phyloP scores from a whole-genome alignment of 2,797 vertebrate genomes.

The Thunnus albacares region DNA sequence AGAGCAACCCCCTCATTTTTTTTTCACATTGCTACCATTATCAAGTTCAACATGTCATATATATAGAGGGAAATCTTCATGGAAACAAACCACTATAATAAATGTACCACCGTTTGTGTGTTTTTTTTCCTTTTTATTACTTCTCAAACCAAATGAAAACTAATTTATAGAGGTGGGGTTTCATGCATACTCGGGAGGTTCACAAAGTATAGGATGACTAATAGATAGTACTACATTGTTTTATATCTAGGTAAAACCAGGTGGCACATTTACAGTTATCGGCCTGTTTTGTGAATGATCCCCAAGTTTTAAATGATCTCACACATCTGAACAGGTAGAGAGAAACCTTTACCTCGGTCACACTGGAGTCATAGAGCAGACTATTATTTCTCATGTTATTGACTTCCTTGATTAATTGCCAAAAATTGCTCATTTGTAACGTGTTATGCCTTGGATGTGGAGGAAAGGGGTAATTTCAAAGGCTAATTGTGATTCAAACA shows the following conservation, averaged over 20 bases:
- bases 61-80: constrained; percentile 68
- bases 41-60: constrained; percentile 78
- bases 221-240: constrained; percentile 73
- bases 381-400: constrained; percentile 18
- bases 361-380: constrained; percentile 63
- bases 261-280: constrained; percentile 81
- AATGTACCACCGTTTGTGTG: constrained; percentile 79
- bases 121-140: constrained; percentile 31
- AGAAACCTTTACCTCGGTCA: constrained; percentile 59
- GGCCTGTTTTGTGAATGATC: constrained; percentile 77
- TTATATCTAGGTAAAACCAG: constrained; percentile 71
- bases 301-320: constrained; percentile 77
- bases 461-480: constrained; percentile 45
- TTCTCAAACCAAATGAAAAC: constrained; percentile 72
- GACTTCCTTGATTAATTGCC: constrained; percentile 7
- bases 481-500: constrained; percentile 52
- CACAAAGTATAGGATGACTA: constrained; percentile 80
- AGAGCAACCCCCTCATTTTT: constrained; percentile 79
- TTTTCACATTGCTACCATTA: constrained; percentile 83
- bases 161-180: constrained; percentile 62
- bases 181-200: constrained; percentile 81
- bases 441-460: constrained; percentile 25
- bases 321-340: constrained; percentile 85
- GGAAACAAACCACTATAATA: constrained; percentile 82
- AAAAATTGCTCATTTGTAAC: constrained; percentile 21